phyloP scores from a whole-genome alignment of 1,140 invertebrate genomes.

The Drosophila ficusphila region DNA sequence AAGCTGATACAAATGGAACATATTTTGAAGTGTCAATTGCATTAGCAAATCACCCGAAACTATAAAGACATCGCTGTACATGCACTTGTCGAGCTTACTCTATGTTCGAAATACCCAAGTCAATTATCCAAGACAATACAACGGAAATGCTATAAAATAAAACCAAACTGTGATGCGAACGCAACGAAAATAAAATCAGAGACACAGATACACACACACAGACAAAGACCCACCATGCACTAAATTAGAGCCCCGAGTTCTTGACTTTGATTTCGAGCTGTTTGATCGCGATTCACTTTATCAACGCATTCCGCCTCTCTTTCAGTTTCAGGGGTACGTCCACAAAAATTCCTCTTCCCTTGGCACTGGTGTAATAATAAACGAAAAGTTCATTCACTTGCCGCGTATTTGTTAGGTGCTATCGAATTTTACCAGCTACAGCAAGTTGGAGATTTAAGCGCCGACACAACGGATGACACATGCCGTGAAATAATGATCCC shows the following conservation, averaged over 20 bases:
- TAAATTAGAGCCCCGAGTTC: slow-evolving; percentile 66
- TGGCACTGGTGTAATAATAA: slow-evolving; percentile 53
- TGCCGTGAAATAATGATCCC: slow-evolving; percentile 27
- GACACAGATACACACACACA: slow-evolving; percentile 11
- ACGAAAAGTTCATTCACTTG: slow-evolving; percentile 69
- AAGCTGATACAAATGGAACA: slow-evolving; percentile 1
- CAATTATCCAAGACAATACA: slow-evolving; percentile 63
- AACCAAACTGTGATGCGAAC: slow-evolving; percentile 44
- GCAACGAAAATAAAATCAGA: slow-evolving; percentile 27
- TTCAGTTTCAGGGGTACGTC: slow-evolving; percentile 37
- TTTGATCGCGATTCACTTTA: slow-evolving; percentile 42
- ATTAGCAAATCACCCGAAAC: slow-evolving; percentile 1
- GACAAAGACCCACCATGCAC: slow-evolving; percentile 36
- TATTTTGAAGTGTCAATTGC: background rate
- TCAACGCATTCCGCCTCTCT: slow-evolving; percentile 53
- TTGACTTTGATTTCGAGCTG: slow-evolving; percentile 72
- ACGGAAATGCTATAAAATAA: slow-evolving; percentile 64
- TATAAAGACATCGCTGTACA: background rate
- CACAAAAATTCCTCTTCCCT: slow-evolving; percentile 4
- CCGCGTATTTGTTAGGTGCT: slow-evolving; percentile 18
- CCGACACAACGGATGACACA: slow-evolving; percentile 47
- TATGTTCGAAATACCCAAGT: slow-evolving; percentile 28
- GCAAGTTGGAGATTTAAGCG: background rate
- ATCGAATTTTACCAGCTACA: slow-evolving; percentile 34
- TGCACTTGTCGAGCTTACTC: background rate